These are phyloP conservation scores for Oophaga sylvatica DNA, from an alignment of 2,797 vertebrate genomes.

Conservation along the genomic window DNA sequence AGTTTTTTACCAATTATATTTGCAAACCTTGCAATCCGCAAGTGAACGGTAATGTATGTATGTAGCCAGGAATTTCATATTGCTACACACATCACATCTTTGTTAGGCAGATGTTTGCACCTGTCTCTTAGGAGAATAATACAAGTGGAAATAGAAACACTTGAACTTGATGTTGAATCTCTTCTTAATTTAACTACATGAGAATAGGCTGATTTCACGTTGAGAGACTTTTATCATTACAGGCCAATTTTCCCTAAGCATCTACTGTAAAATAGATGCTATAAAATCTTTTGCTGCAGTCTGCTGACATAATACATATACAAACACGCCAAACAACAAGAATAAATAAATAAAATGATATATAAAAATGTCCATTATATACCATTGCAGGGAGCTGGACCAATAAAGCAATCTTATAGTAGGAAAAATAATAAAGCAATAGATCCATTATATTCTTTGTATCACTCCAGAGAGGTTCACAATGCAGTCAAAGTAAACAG, in stretches of 20 bases:
- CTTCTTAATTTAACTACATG: slow-evolving; percentile 25
- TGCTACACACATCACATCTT: slow-evolving; percentile 71
- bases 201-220: slow-evolving; percentile 13
- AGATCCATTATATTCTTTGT: neutral
- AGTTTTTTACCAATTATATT: slow-evolving; percentile 64
- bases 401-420: slow-evolving; percentile 19
- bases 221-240: slow-evolving; percentile 26
- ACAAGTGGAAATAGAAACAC: slow-evolving; percentile 40
- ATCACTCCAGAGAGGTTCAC: neutral
- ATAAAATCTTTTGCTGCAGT: slow-evolving; percentile 23
- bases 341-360: neutral
- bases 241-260: slow-evolving; percentile 18
- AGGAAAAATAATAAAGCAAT: slow-evolving; percentile 10
- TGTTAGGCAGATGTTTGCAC: slow-evolving; percentile 70
- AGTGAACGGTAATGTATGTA: slow-evolving; percentile 59
- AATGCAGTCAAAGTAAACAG: slow-evolving; percentile 31
- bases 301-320: slow-evolving; percentile 28
- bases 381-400: neutral
- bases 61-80: slow-evolving; percentile 68
- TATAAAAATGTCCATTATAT: slow-evolving; percentile 21
- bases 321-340: neutral
- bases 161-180: slow-evolving; percentile 31
- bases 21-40: slow-evolving; percentile 61
- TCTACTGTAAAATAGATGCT: slow-evolving; percentile 15
- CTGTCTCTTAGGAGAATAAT: slow-evolving; percentile 62